A percentile compares a stretch with the other conserved stretches of the same genome.
Conservation (phyloP, 2,888 invertebrate species). For the Eristalis tenax region DNA sequence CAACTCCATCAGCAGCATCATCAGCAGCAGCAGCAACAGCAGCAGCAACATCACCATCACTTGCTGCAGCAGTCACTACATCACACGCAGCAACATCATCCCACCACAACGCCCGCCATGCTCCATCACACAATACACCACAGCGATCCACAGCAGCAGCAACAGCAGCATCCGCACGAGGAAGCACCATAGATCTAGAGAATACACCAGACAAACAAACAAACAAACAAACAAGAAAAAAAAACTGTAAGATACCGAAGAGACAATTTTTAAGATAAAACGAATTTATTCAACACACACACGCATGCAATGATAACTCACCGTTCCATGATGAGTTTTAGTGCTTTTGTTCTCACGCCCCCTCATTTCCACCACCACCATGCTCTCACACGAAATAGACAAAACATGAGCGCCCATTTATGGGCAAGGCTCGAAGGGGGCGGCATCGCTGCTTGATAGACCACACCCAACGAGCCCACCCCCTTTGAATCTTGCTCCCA, state of each 20-base stretch:
- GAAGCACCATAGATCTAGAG: slow-evolving; percentile 42
- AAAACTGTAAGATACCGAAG: slow-evolving; percentile 33
- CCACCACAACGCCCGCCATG: slow-evolving; percentile 83
- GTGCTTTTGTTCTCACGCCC: no score
- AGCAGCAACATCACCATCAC: slow-evolving; percentile 75
- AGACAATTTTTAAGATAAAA: slow-evolving; percentile 40
- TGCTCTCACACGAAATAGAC: no score
- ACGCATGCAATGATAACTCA: not conserved
- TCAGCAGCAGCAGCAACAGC: slow-evolving; percentile 75
- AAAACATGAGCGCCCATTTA: no score
- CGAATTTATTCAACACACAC: not conserved
- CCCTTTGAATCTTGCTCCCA: no score
- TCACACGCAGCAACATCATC: slow-evolving; percentile 81
- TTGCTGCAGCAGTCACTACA: slow-evolving; percentile 77
- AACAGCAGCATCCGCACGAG: slow-evolving; percentile 56
- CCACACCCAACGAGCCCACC: no score
- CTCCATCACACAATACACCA: slow-evolving; percentile 82
- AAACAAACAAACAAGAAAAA: slow-evolving; percentile 19
- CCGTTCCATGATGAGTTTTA: not conserved
- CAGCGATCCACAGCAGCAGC: slow-evolving; percentile 79
- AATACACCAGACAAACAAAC: not conserved
- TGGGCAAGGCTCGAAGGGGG: no score
- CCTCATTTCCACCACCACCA: no score
- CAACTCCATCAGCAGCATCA: slow-evolving; percentile 40
- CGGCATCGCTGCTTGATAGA: no score